Conservation (phyloP, 2,888 invertebrate genomes). For the Lycocerus yunnanus region DNA sequence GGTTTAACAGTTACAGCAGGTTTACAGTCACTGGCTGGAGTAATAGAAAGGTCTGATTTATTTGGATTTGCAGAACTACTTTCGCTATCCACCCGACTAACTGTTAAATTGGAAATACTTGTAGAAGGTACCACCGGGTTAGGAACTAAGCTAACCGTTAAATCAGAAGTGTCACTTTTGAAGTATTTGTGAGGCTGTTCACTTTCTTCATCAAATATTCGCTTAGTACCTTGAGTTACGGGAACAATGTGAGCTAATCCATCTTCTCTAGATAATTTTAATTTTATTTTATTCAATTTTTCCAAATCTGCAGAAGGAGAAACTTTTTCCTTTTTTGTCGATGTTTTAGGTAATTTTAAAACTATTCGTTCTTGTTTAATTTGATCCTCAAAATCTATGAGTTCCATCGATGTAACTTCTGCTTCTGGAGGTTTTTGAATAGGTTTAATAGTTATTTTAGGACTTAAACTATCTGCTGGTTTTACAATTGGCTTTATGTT, state of each 20-base stretch:
- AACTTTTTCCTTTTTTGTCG: constrained; percentile 5
- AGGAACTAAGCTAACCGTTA: constrained; percentile 30
- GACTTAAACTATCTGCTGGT: constrained; percentile 45
- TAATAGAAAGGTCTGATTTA: background rate
- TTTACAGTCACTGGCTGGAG: background rate
- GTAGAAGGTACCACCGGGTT: background rate
- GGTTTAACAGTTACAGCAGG: background rate
- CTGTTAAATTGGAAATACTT: background rate
- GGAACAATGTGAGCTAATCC: constrained; percentile 53
- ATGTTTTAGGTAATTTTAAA: constrained; percentile 65
- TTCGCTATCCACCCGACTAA: background rate
- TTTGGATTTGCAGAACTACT: background rate
- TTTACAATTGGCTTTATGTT: constrained; percentile 63
- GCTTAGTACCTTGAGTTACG: constrained; percentile 13
- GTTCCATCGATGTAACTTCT: constrained; percentile 15
- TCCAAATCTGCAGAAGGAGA: constrained; percentile 37
- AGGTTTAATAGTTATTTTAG: constrained; percentile 53
- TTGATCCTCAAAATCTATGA: constrained; percentile 46
- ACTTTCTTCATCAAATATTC: constrained; percentile 18
- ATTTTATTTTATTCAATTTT: constrained; percentile 60
- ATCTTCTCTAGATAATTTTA: constrained; percentile 59
- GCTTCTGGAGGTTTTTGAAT: constrained; percentile 26
- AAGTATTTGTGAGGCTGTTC: constrained; percentile 31
- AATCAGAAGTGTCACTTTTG: constrained; percentile 27
- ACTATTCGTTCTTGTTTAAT: constrained; percentile 60